phyloP scores from a whole-genome alignment of 2,888 invertebrate species.

The Eupsilia transversa region DNA sequence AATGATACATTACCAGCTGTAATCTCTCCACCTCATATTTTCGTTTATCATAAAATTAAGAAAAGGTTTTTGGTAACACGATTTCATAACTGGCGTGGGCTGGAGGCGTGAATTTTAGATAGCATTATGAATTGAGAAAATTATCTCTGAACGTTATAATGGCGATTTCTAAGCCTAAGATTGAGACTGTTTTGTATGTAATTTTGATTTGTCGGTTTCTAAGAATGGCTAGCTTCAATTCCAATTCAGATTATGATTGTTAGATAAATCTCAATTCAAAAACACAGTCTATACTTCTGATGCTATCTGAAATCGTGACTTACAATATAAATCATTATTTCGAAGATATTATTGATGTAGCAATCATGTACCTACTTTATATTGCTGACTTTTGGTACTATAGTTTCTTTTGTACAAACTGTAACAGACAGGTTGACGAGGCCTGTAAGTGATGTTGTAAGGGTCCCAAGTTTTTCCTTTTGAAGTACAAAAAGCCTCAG shows the following conservation, averaged over 20 bases:
- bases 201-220: conserved; percentile 13
- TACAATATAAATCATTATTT: conserved; percentile 20
- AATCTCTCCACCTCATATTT: conserved; percentile 47
- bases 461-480: conserved; percentile 17
- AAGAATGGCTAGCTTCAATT: neutral
- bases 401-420: conserved; percentile 17
- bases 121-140: conserved; percentile 8
- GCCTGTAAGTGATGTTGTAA: conserved; percentile 10
- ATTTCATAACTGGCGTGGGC: conserved; percentile 2
- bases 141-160: neutral
- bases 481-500: conserved; percentile 23
- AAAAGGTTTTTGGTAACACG: conserved; percentile 20
- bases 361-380: conserved; percentile 9
- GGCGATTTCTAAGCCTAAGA: neutral
- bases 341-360: conserved; percentile 21
- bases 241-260: conserved; percentile 12
- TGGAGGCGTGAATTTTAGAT: neutral
- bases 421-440: conserved; percentile 20
- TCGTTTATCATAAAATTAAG: conserved; percentile 43
- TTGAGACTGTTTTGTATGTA: too few relatives aligned
- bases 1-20: conserved; percentile 38
- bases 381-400: neutral
- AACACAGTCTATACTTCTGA: conserved; percentile 1
- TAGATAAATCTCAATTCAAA: conserved; percentile 6
- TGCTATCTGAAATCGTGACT: conserved; percentile 33